phyloP scores from a whole-genome alignment of 2,797 vertebrate genomes.

The Clarias platycephalus region DNA sequence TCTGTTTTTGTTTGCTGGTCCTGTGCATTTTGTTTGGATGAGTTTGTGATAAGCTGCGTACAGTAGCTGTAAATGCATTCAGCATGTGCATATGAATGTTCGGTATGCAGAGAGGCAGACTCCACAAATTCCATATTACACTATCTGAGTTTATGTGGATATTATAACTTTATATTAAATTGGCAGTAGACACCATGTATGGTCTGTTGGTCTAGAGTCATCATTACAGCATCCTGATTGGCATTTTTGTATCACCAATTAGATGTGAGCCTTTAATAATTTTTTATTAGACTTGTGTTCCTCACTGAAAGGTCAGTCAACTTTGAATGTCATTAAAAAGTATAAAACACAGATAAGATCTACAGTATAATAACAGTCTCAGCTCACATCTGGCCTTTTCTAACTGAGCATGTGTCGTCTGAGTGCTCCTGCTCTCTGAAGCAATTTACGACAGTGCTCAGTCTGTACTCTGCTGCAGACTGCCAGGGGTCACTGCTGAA shows the following conservation, averaged over 20 bases:
- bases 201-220: background rate
- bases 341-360: background rate
- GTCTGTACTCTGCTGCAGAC: constrained; percentile 2
- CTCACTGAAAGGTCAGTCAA: background rate
- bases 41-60: constrained; percentile 31
- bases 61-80: constrained; percentile 26
- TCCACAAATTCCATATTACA: background rate
- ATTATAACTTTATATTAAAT: background rate
- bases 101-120: background rate
- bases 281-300: background rate
- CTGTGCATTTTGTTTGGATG: constrained; percentile 18
- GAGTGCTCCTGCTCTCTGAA: background rate
- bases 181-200: background rate
- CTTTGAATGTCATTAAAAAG: background rate
- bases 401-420: background rate
- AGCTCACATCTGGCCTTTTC: constrained; percentile 23
- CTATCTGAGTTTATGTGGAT: too few relatives aligned
- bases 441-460: background rate
- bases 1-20: constrained; percentile 38
- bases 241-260: background rate
- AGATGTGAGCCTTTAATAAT: background rate
- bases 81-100: constrained; percentile 36
- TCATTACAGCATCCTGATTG: background rate
- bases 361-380: background rate
- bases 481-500: constrained; percentile 33